Conservation (phyloP, 2,113 vertebrate genomes). For the Suricata suricatta region DNA sequence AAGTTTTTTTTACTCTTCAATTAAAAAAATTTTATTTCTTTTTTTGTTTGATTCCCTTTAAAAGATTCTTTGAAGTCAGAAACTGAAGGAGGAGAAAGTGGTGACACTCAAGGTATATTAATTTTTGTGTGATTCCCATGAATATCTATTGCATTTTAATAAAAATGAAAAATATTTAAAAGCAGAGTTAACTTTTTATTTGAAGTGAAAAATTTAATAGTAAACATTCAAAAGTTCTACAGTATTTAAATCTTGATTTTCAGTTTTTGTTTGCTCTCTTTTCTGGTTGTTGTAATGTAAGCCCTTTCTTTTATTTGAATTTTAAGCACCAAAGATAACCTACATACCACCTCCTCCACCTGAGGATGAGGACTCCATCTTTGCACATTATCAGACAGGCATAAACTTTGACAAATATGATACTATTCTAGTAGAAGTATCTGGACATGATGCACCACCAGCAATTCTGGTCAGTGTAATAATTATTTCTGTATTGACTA, state of each 20-base stretch:
- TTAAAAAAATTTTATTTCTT: background rate
- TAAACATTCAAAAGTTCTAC: background rate
- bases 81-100: slow-evolving; percentile 63
- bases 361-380: slow-evolving; percentile 91
- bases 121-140: background rate
- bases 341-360: slow-evolving; percentile 93
- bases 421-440: slow-evolving; percentile 91
- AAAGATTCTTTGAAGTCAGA: slow-evolving; percentile 74
- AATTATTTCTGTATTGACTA: slow-evolving; percentile 14
- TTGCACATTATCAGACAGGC: slow-evolving; percentile 91
- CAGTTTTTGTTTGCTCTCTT: background rate
- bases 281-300: background rate
- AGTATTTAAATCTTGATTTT: slow-evolving; percentile 11
- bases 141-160: slow-evolving; percentile 31
- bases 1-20: background rate
- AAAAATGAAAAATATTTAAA: slow-evolving; percentile 13
- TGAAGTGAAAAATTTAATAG: background rate
- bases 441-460: slow-evolving; percentile 89
- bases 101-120: slow-evolving; percentile 56
- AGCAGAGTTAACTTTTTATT: background rate
- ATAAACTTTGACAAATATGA: slow-evolving; percentile 98
- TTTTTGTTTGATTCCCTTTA: slow-evolving; percentile 28
- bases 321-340: slow-evolving; percentile 90
- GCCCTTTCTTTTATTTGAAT: slow-evolving; percentile 59
- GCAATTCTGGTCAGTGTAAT: slow-evolving; percentile 90